A percentile compares a stretch with the other conserved stretches of the same genome.
Conservation (phyloP, 35 echinoderm and acorn worm genomes). For the Ptychodera flava region DNA sequence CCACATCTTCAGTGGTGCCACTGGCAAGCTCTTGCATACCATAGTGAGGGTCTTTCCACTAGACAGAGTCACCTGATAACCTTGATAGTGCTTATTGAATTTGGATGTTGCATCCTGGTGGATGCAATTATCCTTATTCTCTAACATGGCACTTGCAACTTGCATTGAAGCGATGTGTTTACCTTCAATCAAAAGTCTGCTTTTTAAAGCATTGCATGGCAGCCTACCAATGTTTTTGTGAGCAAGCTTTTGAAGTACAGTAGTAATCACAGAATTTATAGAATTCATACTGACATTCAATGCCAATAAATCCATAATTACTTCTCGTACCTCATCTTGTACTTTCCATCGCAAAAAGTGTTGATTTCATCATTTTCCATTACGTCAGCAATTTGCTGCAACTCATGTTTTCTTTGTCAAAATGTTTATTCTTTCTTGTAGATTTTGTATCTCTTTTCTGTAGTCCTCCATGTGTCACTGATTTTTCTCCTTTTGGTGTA, state of each 20-base stretch:
- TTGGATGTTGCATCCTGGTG: background rate
- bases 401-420: background rate
- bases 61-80: background rate
- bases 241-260: background rate
- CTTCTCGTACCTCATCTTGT: background rate
- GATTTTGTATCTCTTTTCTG: background rate
- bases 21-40: background rate
- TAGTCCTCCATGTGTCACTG: background rate
- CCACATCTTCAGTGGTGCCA: background rate
- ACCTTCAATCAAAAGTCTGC: background rate
- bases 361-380: background rate
- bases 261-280: background rate
- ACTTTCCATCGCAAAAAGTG: background rate
- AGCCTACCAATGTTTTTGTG: background rate
- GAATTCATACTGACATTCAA: background rate
- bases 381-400: background rate
- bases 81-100: background rate
- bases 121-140: background rate
- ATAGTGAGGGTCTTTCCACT: background rate
- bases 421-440: background rate
- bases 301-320: background rate
- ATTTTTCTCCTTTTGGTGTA: background rate
- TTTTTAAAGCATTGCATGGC: background rate
- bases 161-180: background rate
- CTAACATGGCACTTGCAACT: background rate